A percentile compares a stretch with the other conserved stretches of the same genome.
Conservation (phyloP, 1,140 invertebrate genomes). For the Antheraea pernyi region DNA sequence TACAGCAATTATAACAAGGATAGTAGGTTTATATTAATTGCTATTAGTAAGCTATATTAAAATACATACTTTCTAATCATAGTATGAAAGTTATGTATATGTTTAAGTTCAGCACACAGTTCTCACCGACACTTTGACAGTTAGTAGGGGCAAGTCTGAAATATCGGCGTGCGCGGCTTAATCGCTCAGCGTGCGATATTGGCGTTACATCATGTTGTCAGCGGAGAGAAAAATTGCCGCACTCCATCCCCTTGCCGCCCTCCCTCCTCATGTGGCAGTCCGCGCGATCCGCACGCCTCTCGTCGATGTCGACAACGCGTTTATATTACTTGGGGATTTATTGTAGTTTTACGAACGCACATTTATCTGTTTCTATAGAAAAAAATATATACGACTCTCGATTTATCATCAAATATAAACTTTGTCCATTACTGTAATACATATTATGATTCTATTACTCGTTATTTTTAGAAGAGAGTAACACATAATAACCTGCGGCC, state of each 20-base stretch:
- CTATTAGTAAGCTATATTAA: too few species aligned
- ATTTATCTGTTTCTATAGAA: conserved; percentile 55
- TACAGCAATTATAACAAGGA: neutral
- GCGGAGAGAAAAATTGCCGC: conserved; percentile 76
- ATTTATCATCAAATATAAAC: neutral
- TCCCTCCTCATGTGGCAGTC: conserved; percentile 31
- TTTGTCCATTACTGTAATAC: neutral
- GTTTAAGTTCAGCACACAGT: conserved; percentile 26
- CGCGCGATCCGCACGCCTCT: conserved; percentile 35
- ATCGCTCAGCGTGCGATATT: conserved; percentile 77
- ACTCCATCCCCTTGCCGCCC: conserved; percentile 37
- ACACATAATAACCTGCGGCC: neutral
- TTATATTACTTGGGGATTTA: conserved; percentile 74
- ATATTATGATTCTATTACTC: conserved; percentile 1
- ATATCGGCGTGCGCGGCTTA: conserved; percentile 76
- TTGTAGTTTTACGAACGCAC: conserved; percentile 71
- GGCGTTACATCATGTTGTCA: conserved; percentile 78
- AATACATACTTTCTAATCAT: neutral
- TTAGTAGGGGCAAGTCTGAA: conserved; percentile 76
- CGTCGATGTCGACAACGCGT: conserved; percentile 64
- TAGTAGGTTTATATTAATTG: neutral
- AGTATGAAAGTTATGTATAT: conserved; percentile 18
- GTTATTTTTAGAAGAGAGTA: neutral
- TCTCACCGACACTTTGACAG: conserved; percentile 67
- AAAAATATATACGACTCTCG: conserved; percentile 14